Conservation (phyloP, 2,113 vertebrate species). For the Trichomycterus rosablanca region DNA sequence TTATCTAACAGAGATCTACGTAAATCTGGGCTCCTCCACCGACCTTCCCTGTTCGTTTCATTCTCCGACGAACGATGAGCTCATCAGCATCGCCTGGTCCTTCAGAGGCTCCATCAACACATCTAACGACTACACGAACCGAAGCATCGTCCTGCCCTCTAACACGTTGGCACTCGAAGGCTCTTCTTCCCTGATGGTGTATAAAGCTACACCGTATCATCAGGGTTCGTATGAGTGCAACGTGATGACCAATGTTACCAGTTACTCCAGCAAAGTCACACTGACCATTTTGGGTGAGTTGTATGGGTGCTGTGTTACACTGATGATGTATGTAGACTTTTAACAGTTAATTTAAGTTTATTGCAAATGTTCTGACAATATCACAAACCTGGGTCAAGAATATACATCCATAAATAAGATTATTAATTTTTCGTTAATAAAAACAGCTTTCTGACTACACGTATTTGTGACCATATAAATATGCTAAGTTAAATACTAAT, state of each 20-base stretch:
- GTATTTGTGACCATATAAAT: too few species aligned
- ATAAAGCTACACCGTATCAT: constrained; percentile 45
- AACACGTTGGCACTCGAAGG: constrained; percentile 38
- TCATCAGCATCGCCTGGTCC: constrained; percentile 57
- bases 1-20: constrained; percentile 48
- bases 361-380: too few species aligned
- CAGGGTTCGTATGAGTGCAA: constrained; percentile 66
- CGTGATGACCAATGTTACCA: constrained; percentile 51
- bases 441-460: too few species aligned
- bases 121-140: constrained; percentile 34
- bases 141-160: constrained; percentile 59
- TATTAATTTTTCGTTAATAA: too few species aligned
- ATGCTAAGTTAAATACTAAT: too few species aligned
- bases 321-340: too few species aligned
- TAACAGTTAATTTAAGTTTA: background rate
- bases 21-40: constrained; percentile 43
- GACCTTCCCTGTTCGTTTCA: constrained; percentile 58
- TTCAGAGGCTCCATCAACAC: constrained; percentile 51
- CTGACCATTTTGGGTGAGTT: constrained; percentile 57
- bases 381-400: too few species aligned
- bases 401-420: too few species aligned
- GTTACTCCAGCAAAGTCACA: constrained; percentile 48
- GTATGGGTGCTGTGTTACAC: too few species aligned
- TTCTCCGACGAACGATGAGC: constrained; percentile 19
- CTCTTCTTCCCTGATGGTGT: constrained; percentile 58